Base-by-base conservation (phyloP, 1,140 invertebrate genomes). In the Polypedilum vanderplanki region DNA sequence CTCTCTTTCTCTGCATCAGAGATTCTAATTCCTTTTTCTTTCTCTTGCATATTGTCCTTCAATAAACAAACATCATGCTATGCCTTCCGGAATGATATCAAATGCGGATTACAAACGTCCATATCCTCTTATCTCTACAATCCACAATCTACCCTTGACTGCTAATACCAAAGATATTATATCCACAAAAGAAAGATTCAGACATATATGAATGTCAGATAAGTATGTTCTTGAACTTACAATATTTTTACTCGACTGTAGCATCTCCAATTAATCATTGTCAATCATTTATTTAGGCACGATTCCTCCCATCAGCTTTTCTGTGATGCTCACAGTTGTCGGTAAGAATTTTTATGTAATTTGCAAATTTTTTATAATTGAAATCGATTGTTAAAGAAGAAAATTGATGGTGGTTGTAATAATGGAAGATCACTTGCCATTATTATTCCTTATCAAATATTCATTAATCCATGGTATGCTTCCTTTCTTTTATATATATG, bases 161-260 rank as follows among this genome's bases (percentile, higher is more conserved):
- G 24, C 24, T 33, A 33, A 33, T 33, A 33, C 76, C 77, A 8
- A 85, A 91, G 86, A 88, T 93, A 79, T 87, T 90, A 80, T 93
- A 89, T 81, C 88, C 91, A 0, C 90, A 93, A 80, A 85, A 87
- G 8, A 86, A 89, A 76, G 94, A 97, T 83, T 91, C 91, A 0
- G 95, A 94, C 15, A 85, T 89, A 20, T 96, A 96, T 81, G 94
- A 96, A 82, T 96, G 94, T 83, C 94, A 96, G 87, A 90, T 96
- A 75, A 93, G 92, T 77, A 95, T 57, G 46, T 57, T n/a, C 46
- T n/a, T 57, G 46, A n/a, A 57, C n/a, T 57, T 57, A 33, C 24
- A 33, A 33, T 33, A 57, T 57, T 57, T 57, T 4, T 2, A 3
- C 12, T n/a, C 15, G 12, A 15, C n/a, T 57, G 3, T n/a, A 57